Evolutionary conservation across 1,140 invertebrate genomes (phyloP), one percentile per base, ranked within the genome.

Genomic region (Drosophila teissieri): DNA sequence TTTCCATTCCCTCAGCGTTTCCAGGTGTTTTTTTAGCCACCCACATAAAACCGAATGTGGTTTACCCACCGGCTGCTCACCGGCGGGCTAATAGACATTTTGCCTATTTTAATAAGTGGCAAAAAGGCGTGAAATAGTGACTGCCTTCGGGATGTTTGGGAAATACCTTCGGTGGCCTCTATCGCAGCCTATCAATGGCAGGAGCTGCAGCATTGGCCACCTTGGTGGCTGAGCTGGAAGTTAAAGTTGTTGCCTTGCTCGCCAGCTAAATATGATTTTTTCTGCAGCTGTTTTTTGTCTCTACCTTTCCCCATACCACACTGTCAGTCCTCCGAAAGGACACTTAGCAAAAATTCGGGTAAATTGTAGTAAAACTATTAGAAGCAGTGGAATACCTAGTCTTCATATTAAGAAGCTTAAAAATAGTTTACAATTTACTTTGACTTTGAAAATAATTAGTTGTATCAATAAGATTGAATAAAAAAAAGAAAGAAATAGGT

Each of bases 41-140:
- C 67, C 67, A 70, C 67, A 70, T 70, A 36, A 14, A 37, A 52
- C 27, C 51, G 61, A 19, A 14, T 61, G 37, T 61, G 55, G 54
- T 17, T 63, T 67, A 15, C 31, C 42, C 24, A 17, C 22, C 45
- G 19, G 8, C 12, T 14, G 6, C 24, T 31, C 37, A 53, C n/a
- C 36, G 24, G 36, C 42, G 58, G 78, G 51, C 65, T 80, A 89
- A 88, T 89, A 89, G 84, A 88, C 84, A 88, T 88, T 88, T 88
- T 89, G 80, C 84, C 84, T 90, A 89, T 89, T 89, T 89, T 89
- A 89, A 89, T 89, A 89, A 89, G 84, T 74, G 80, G 80, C 78
- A 80, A 85, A 80, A 90, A 90, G 86, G 86, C 86, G 86, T 85
- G 86, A 90, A 90, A 90, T 90, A 90, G 73, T 80, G 73, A 45